Percentiles rank a stretch among this genome's conserved stretches.
Evolutionary conservation across 2,888 invertebrate species (phyloP).

Genomic region (Parnassius glacialis): DNA sequence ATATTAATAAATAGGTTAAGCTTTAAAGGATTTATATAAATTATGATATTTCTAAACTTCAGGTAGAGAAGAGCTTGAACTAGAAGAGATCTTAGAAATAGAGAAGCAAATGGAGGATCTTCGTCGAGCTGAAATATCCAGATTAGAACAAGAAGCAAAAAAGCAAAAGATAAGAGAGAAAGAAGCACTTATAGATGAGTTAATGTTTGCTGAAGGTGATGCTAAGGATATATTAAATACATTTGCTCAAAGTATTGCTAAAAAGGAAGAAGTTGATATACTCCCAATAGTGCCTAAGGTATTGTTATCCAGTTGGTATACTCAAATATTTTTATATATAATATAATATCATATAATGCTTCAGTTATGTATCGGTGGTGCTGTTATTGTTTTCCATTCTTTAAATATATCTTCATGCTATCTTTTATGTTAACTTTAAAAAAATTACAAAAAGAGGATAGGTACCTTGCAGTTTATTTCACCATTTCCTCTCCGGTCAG

Average conservation of each 20-base stretch:
- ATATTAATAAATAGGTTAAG: neutral
- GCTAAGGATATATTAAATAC: slow-evolving; percentile 93
- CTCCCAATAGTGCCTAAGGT: slow-evolving; percentile 71
- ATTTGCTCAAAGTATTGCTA: slow-evolving; percentile 87
- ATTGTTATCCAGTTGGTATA: slow-evolving; percentile 7
- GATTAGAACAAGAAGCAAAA: slow-evolving; percentile 86
- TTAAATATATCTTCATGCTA: no score
- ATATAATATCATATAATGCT: neutral
- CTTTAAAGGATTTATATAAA: neutral
- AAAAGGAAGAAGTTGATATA: slow-evolving; percentile 81
- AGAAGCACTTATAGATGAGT: slow-evolving; percentile 95
- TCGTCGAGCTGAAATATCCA: slow-evolving; percentile 85
- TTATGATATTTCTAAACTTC: slow-evolving; percentile 28
- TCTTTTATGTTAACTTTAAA: no score
- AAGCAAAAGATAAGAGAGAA: slow-evolving; percentile 92
- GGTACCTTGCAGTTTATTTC: no score
- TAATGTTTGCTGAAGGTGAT: slow-evolving; percentile 95
- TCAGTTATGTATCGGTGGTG: no score
- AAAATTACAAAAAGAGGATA: no score
- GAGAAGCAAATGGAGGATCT: slow-evolving; percentile 89
- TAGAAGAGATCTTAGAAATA: slow-evolving; percentile 91
- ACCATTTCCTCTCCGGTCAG: no score
- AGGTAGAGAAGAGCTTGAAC: slow-evolving; percentile 90
- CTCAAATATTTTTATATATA: slow-evolving; percentile 2
- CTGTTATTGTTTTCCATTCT: no score